Base-by-base conservation (phyloP, 53 echinoderm and acorn worm genomes). In the Arbacia lixula region DNA sequence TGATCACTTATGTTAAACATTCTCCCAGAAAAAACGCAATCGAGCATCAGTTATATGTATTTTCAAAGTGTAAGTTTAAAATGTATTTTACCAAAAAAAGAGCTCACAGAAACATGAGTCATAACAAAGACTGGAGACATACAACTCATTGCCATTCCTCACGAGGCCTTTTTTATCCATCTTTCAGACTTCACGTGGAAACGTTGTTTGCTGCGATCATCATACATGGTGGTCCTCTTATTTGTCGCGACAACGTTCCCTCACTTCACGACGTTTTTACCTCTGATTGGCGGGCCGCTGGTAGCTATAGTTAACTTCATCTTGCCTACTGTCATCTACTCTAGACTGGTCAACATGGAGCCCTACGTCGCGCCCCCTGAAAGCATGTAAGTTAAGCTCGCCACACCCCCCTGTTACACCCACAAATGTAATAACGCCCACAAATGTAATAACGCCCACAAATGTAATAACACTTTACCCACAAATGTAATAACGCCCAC, bases 141-240 rank as follows among this genome's bases (percentile, higher is more conserved):
- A n/a, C n/a, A n/a, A n/a, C n/a, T n/a, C n/a, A n/a, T n/a, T n/a
- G n/a, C n/a, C n/a, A n/a, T n/a, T n/a, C n/a, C n/a, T n/a, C n/a
- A n/a, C n/a, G 61, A 8, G 27, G 6, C 21, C 20, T 41, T 49
- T 52, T 16, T 34, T 24, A 33, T 64, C 36, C 36, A 1, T 1
- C n/a, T 64, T 66, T 36, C 66, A 91, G 91, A 87, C 3, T 38
- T 87, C 14, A 91, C 60, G 1, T 91, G 91, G 91, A 87, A 87
- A 30, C 68, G 91, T 3, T 71, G 85, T 28, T 39, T 87, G 19
- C 78, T 91, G 0, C 51, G 91, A 4, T 84, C 91, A 4, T 17
- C n/a, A 4, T 85, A 85, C 63, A 53, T 87, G 66, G n/a, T 84
- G 34, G 14, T 87, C 34, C 46, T 85, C 12, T 85, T 91, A 24